Evolutionary conservation across 2,113 vertebrate species (phyloP).

Genomic region (Gorsachius goisagi): DNA sequence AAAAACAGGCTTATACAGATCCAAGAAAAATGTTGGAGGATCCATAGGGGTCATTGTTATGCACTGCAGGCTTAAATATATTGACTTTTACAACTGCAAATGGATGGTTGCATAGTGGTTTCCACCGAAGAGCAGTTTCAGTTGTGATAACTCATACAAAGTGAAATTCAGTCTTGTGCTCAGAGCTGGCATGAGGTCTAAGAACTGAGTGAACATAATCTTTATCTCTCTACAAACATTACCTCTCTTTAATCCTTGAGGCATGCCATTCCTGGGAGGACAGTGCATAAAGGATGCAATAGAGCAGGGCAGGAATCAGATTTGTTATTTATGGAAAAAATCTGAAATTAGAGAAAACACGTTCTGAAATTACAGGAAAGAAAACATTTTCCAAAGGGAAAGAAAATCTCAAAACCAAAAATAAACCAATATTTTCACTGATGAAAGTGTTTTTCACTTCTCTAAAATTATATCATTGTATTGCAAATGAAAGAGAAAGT

Average conservation of each 20-base stretch:
- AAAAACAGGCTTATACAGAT: constrained; percentile 59
- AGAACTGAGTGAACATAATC: constrained; percentile 37
- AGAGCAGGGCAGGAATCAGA: not conserved
- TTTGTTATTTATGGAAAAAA: constrained; percentile 50
- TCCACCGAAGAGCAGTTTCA: constrained; percentile 49
- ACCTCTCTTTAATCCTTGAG: constrained; percentile 57
- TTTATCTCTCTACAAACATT: constrained; percentile 59
- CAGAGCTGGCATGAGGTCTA: constrained; percentile 25
- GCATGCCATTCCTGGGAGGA: constrained; percentile 55
- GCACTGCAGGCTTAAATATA: constrained; percentile 64
- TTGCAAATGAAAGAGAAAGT: not conserved
- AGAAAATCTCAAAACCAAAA: constrained; percentile 19
- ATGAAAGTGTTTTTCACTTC: not conserved
- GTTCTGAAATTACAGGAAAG: constrained; percentile 43
- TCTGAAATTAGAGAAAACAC: constrained; percentile 17
- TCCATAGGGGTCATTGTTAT: constrained; percentile 68
- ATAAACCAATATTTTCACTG: not conserved
- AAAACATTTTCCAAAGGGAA: constrained; percentile 30
- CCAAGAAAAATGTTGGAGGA: constrained; percentile 66
- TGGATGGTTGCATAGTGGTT: constrained; percentile 49
- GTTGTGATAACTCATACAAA: constrained; percentile 58
- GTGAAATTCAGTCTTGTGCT: constrained; percentile 48
- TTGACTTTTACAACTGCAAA: constrained; percentile 67
- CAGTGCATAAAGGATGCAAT: constrained; percentile 9
- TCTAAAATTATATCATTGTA: not conserved